Base-by-base conservation (phyloP, 2,113 vertebrate genomes). In the Mastomys coucha region DNA sequence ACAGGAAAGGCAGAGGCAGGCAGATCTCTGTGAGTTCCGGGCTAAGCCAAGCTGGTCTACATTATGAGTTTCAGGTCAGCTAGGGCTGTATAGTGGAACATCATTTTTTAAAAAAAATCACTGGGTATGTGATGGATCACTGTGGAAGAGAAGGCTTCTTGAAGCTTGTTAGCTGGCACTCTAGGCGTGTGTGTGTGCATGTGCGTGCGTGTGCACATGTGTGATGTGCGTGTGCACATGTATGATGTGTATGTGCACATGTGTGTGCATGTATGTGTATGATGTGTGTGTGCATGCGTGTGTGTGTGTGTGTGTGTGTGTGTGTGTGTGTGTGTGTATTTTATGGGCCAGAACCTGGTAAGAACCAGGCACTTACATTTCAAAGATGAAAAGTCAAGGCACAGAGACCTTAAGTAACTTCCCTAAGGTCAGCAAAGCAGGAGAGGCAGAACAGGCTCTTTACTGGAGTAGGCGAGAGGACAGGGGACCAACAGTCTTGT, bases 321-420 rank as follows among this genome's bases (percentile, higher is more conserved):
- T 56, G 14, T 33, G 49, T 31, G 72, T 75, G n/a, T 75, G 75
- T 77, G 75, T 17, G n/a, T 58, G 4, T 9, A 33, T 3, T 0
- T 85, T 51, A 20, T 19, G 78, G 69, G 45, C 49, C 4, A 5
- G 36, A 22, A 63, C 1, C 6, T 58, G 5, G 3, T 39, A 51
- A 91, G 81, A 92, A 67, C 91, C 22, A 88, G 36, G 49, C 3
- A 20, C 45, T 72, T 42, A 39, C 85, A 88, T 92, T 92, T 78
- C n/a, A 36, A 42, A 82, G 91, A 67, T 70, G 89, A 84, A 88
- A 77, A 90, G 78, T 73, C 76, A 89, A 95, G 91, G 93, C 77
- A 95, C 90, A 69, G 73, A 95, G 67, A 91, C 82, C n/a, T 20
- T 73, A 89, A n/a, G 49, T 67, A 65, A 72, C 26, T 75, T 77